Evolutionary conservation across 2,888 invertebrate species (phyloP).

Genomic region (Nemotelus nigrinus): DNA sequence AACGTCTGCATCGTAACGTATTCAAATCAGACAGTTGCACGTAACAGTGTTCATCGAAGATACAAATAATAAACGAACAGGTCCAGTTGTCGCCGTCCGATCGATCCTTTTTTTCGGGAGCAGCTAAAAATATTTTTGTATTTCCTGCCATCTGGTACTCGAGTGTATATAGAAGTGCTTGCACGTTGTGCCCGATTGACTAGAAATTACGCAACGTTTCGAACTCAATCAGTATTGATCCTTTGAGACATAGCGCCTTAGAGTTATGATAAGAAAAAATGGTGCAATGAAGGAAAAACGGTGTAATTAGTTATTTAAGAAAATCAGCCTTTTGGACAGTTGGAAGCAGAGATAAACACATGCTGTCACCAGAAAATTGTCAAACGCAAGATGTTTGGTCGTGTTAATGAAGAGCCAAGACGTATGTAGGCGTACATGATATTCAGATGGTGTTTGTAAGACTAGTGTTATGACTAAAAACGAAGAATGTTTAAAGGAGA

Average conservation of each 20-base stretch:
- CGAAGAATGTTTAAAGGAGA: too few species aligned
- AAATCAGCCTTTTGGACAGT: not conserved
- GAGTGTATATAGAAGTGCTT: constrained; percentile 18
- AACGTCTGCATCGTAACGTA: not conserved
- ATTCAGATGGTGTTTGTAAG: too few species aligned
- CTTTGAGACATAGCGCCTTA: constrained; percentile 8
- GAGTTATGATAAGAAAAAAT: not conserved
- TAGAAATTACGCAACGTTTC: not conserved
- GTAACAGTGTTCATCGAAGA: constrained; percentile 3
- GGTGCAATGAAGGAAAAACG: constrained; percentile 14
- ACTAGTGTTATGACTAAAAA: too few species aligned
- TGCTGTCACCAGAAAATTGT: constrained; percentile 41
- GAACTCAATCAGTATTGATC: constrained; percentile 12
- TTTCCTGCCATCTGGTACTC: constrained; percentile 37
- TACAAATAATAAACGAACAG: constrained; percentile 13
- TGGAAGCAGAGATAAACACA: constrained; percentile 30
- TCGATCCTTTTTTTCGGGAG: constrained; percentile 16
- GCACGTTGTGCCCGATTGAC: constrained; percentile 16
- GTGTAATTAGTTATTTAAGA: constrained; percentile 33
- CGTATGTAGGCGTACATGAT: too few species aligned
- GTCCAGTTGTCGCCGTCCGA: constrained; percentile 21
- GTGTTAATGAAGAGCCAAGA: too few species aligned
- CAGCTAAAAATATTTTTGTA: constrained; percentile 35
- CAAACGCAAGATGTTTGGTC: constrained; percentile 19
- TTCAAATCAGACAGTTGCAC: constrained; percentile 6